Base-by-base conservation (phyloP, 2,797 vertebrate species). In the Sciaenops ocellatus region DNA sequence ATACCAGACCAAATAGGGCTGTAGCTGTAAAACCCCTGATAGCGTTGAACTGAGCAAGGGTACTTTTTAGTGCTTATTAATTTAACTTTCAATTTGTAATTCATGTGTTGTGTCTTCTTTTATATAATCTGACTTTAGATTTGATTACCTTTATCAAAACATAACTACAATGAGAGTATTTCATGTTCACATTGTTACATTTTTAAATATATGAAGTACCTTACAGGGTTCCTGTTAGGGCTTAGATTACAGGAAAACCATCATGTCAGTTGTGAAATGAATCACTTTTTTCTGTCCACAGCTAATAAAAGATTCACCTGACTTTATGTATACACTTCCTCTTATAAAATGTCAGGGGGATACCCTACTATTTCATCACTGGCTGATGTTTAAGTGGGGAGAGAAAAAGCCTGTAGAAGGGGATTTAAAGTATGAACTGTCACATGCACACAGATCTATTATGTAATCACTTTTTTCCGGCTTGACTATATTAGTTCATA, bases 221-320 rank as follows among this genome's bases (percentile, higher is more conserved):
- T 34, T 8, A 5, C 44, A 47, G 2, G 13, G 5, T 17, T 63
- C 30, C 28, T 41, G 24, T 16, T 30, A 20, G 22, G 12, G 9
- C 38, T 13, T 6, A 6, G 5, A 41, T 80, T 60, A 75, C 73
- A 70, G 59, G 76, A 71, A 88, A 73, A 17, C 1, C 5, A 12
- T 22, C 15, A n/a, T 3, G 47, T 7, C 6, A 7, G 54, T 12
- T 55, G 8, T 69, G 4, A 34, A 5, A n/a, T n/a, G n/a, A n/a
- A 0, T 67, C 34, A 34, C 5, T 0, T 4, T n/a, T 9, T 24
- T 46, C 18, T 50, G 26, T 59, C 4, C 46, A 34, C 13, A 50
- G 26, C 8, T 8, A 34, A 15, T 0, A 28, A 15, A 30, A 13
- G 1, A 13, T 0, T 3, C 6, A 38, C 34, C 3, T 47, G 3